Percentiles rank a stretch among this genome's conserved stretches.
Evolutionary conservation across 2,113 vertebrate genomes (phyloP).

Genomic region (Antennarius striatus): DNA sequence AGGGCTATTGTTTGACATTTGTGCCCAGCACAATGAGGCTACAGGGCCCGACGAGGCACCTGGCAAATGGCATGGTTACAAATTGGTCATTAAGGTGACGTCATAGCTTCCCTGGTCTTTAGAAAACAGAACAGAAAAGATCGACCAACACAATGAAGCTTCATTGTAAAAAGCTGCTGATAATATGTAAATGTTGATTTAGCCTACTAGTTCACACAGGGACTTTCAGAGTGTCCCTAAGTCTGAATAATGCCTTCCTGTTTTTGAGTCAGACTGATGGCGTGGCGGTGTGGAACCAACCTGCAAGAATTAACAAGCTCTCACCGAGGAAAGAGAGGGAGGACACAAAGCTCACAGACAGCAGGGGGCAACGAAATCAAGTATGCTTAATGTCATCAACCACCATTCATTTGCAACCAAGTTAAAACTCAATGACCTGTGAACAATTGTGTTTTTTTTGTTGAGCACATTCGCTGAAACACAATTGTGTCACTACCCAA

Average conservation of each 20-base stretch:
- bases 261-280: slow-evolving; percentile 58
- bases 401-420: slow-evolving; percentile 10
- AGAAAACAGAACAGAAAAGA: slow-evolving; percentile 47
- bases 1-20: slow-evolving; percentile 57
- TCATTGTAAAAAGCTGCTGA: slow-evolving; percentile 39
- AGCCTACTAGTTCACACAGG: slow-evolving; percentile 54
- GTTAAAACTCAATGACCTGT: slow-evolving; percentile 30
- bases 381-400: slow-evolving; percentile 25
- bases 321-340: slow-evolving; percentile 37
- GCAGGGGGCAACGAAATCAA: slow-evolving; percentile 44
- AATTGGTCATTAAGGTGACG: slow-evolving; percentile 54
- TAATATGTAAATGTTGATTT: slow-evolving; percentile 29
- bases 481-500: slow-evolving; percentile 21
- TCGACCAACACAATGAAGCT: slow-evolving; percentile 45
- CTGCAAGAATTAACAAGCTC: slow-evolving; percentile 69
- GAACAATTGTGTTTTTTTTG: no score
- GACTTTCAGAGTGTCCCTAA: slow-evolving; percentile 21
- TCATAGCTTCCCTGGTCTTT: slow-evolving; percentile 45
- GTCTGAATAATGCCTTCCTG: slow-evolving; percentile 47
- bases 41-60: slow-evolving; percentile 49
- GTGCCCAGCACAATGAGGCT: slow-evolving; percentile 57
- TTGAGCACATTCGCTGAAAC: slow-evolving; percentile 15
- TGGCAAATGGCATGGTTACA: slow-evolving; percentile 46
- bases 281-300: slow-evolving; percentile 74
- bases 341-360: slow-evolving; percentile 43